These are phyloP conservation scores for Cheumatopsyche charites DNA, from an alignment of 1,140 invertebrate genomes.

Conservation along the genomic window DNA sequence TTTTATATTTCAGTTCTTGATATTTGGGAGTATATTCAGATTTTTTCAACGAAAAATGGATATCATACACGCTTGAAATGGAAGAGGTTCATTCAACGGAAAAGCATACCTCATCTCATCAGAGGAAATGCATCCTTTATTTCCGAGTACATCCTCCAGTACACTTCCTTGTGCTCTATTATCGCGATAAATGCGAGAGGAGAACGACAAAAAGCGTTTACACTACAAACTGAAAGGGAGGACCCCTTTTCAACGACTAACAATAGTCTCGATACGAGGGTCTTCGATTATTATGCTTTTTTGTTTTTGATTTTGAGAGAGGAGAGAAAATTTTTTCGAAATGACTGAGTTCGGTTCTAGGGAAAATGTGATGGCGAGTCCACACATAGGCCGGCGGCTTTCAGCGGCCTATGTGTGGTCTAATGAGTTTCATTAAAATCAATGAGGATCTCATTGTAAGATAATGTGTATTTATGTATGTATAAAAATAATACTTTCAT, in stretches of 20 bases:
- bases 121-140: constrained; percentile 25
- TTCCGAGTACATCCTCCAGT: constrained; percentile 15
- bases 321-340: too few species aligned
- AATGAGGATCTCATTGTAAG: too few species aligned
- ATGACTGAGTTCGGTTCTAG: too few species aligned
- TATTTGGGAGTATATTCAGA: neutral
- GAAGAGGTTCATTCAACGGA: neutral
- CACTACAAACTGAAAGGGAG: neutral
- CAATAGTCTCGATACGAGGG: neutral
- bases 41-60: too few species aligned
- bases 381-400: too few species aligned
- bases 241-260: constrained; percentile 19
- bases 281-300: neutral
- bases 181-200: constrained; percentile 29
- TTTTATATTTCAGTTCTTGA: neutral
- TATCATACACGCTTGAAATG: too few species aligned
- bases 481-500: too few species aligned
- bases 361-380: too few species aligned
- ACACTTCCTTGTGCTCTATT: constrained; percentile 37
- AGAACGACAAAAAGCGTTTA: constrained; percentile 34
- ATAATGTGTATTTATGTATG: too few species aligned
- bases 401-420: too few species aligned
- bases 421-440: too few species aligned
- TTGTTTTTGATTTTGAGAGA: neutral
- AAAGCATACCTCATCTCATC: constrained; percentile 20